phyloP scores from a whole-genome alignment of 2,113 vertebrate species.

The Dasyurus viverrinus region DNA sequence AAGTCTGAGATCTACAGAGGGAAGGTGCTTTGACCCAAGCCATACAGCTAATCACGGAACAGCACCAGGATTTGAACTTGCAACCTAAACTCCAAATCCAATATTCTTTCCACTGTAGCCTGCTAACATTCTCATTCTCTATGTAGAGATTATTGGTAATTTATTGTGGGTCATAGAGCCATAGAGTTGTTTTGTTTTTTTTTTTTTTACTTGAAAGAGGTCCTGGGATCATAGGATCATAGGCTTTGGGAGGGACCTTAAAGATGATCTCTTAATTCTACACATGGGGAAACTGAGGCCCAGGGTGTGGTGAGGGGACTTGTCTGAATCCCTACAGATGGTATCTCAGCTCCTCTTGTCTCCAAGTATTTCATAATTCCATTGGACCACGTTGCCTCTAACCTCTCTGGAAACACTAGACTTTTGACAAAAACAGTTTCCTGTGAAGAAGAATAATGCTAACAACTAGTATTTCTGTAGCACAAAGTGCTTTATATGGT shows the following conservation, averaged over 20 bases:
- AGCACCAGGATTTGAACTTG: not conserved
- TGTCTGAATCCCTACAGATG: not conserved
- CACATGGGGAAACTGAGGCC: not conserved
- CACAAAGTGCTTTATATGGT: not conserved
- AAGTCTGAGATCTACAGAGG: not conserved
- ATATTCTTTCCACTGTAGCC: not conserved
- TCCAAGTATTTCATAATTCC: not conserved
- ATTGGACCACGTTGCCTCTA: not conserved
- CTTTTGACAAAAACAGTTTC: not conserved
- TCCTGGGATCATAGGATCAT: not conserved
- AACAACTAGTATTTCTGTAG: not conserved
- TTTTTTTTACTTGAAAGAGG: not conserved
- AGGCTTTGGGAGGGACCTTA: not conserved
- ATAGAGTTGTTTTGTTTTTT: not conserved
- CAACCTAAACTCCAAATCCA: not conserved
- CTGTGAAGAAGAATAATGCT: not conserved
- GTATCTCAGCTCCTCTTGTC: not conserved
- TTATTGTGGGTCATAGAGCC: not conserved
- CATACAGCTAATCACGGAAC: not conserved
- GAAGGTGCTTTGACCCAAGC: not conserved
- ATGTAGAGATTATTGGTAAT: conserved; percentile 44
- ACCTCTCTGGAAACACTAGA: not conserved
- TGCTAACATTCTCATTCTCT: conserved; percentile 39
- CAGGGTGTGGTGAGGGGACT: not conserved
- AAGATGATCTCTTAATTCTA: not conserved